A percentile compares a stretch with the other conserved stretches of the same genome.
These are phyloP conservation scores for Ramphastos sulfuratus DNA, from an alignment of 2,113 vertebrate genomes.

Conservation along the genomic window DNA sequence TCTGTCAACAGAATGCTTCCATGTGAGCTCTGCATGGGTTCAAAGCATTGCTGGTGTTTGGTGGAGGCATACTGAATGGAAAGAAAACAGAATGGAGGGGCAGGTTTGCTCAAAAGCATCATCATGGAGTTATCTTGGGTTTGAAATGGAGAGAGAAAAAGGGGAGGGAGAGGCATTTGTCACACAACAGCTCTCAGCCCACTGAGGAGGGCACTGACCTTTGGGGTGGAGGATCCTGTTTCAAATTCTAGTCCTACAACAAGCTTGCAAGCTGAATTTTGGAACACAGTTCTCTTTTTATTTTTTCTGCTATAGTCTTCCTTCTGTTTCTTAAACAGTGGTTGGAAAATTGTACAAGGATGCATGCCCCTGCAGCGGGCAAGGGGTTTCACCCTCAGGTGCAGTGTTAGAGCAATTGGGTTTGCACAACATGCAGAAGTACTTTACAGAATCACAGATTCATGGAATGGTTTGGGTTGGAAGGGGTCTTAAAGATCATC, in stretches of 20 bases:
- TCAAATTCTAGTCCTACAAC: not conserved
- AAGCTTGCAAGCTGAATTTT: not conserved
- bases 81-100: not conserved
- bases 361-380: not conserved
- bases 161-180: not conserved
- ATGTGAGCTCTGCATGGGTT: slow-evolving; percentile 17
- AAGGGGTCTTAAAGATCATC: no score
- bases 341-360: not conserved
- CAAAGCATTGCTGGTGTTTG: not conserved
- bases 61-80: not conserved
- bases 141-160: not conserved
- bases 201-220: not conserved
- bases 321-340: not conserved
- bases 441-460: not conserved
- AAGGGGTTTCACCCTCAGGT: accelerated
- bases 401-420: not conserved
- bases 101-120: not conserved
- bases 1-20: slow-evolving; percentile 69
- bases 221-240: not conserved
- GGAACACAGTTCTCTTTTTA: not conserved
- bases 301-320: not conserved
- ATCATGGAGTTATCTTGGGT: not conserved
- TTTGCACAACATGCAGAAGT: not conserved
- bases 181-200: not conserved
- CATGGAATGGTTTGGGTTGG: no score